phyloP scores from a whole-genome alignment of 92 coral and sea anemone genomes.

The Zoanthus sociatus region DNA sequence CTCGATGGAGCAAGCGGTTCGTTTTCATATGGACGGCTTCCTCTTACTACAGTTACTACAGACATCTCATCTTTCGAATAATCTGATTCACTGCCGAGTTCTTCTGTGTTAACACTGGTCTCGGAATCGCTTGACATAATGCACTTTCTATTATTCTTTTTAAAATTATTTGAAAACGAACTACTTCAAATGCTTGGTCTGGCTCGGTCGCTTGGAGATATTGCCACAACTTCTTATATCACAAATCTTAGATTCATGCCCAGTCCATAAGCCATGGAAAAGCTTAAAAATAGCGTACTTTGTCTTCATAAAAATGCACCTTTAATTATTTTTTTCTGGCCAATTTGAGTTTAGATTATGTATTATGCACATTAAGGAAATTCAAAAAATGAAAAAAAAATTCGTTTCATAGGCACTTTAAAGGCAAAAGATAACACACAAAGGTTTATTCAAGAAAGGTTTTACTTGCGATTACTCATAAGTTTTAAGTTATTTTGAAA shows the following conservation, averaged over 20 bases:
- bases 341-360: neutral
- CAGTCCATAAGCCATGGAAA: constrained; percentile 2
- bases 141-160: neutral
- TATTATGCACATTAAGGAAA: too few relatives aligned
- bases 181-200: neutral
- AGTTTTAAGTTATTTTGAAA: too few relatives aligned
- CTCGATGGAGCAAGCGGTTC: constrained; percentile 15
- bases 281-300: too few relatives aligned
- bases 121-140: neutral
- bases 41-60: neutral
- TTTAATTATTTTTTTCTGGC: too few relatives aligned
- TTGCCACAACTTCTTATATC: constrained; percentile 7
- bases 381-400: too few relatives aligned
- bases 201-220: neutral
- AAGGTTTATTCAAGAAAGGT: too few relatives aligned
- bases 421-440: too few relatives aligned
- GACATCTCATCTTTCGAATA: constrained; percentile 4
- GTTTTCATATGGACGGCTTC: constrained; percentile 9
- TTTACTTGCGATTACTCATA: too few relatives aligned
- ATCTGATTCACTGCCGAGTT: constrained; percentile 5
- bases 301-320: too few relatives aligned
- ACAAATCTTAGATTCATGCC: neutral
- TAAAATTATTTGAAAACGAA: neutral
- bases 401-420: too few relatives aligned
- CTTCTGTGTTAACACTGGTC: constrained; percentile 3